Evolutionary conservation across 2,888 invertebrate genomes (phyloP).

Genomic region (Philaethria dido): DNA sequence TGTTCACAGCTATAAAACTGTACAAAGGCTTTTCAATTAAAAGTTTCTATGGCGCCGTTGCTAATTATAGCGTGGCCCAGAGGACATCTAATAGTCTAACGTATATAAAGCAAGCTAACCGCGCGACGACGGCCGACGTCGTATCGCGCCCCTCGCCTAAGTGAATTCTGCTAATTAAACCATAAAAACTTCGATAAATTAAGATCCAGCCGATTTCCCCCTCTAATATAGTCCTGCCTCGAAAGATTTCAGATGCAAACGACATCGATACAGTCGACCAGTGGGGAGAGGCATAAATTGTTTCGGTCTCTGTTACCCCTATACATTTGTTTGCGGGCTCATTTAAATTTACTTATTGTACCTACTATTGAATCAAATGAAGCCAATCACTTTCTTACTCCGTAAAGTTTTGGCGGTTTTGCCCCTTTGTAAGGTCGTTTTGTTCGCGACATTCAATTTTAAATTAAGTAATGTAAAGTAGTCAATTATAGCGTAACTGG

Average conservation of each 20-base stretch:
- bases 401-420: constrained; percentile 55
- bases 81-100: constrained; percentile 70
- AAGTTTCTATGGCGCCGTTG: constrained; percentile 77
- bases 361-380: constrained; percentile 50
- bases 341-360: constrained; percentile 71
- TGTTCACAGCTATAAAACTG: constrained; percentile 78
- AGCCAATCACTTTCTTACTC: constrained; percentile 54
- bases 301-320: constrained; percentile 57
- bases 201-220: constrained; percentile 84
- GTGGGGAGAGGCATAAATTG: constrained; percentile 68
- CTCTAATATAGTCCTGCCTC: constrained; percentile 71
- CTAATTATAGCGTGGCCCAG: constrained; percentile 72
- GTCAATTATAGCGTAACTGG: constrained; percentile 27
- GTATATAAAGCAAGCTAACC: constrained; percentile 51
- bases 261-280: constrained; percentile 73
- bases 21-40: constrained; percentile 82
- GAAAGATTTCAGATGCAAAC: constrained; percentile 82
- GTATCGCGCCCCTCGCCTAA: constrained; percentile 65
- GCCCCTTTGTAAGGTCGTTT: constrained; percentile 51
- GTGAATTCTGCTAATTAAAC: constrained; percentile 85
- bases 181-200: constrained; percentile 85
- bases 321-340: constrained; percentile 74
- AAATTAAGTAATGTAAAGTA: constrained; percentile 44
- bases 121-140: constrained; percentile 51
- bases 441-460: constrained; percentile 44